Percentiles rank a stretch among this genome's conserved stretches.
Conservation (phyloP, 1,140 invertebrate species). For the Hylaeus volcanicus region DNA sequence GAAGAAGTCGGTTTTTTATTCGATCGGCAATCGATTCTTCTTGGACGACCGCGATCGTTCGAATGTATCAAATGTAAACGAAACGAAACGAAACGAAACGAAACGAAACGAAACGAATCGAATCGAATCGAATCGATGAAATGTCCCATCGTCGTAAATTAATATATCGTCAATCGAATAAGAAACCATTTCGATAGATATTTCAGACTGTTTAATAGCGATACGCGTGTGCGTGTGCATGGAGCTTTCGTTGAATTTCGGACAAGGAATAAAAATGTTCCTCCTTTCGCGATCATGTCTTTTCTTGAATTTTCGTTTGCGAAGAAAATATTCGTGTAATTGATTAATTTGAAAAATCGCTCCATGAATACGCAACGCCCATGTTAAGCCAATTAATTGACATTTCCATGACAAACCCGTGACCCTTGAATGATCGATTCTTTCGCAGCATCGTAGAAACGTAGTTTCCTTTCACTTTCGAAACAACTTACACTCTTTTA, state of each 20-base stretch:
- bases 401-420: conserved; percentile 10
- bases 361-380: background rate
- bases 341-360: background rate
- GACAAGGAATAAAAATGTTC: background rate
- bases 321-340: too few relatives aligned
- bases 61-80: too few relatives aligned
- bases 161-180: conserved; percentile 4
- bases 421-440: conserved; percentile 29
- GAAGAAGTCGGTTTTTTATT: conserved; percentile 5
- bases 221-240: conserved; percentile 5
- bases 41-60: too few relatives aligned
- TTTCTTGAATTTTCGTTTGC: too few relatives aligned
- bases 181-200: background rate
- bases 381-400: background rate
- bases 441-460: conserved; percentile 42
- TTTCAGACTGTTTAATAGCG: too few relatives aligned
- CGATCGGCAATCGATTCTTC: background rate
- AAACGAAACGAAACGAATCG: too few relatives aligned
- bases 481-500: conserved; percentile 28
- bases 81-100: too few relatives aligned
- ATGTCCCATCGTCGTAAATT: too few relatives aligned
- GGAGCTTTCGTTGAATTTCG: background rate
- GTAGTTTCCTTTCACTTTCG: conserved; percentile 37
- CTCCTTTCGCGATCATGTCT: background rate
- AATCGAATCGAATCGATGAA: too few relatives aligned